These are phyloP conservation scores for Cichladusa arquata DNA, from an alignment of 2,113 vertebrate genomes.

Conservation along the genomic window DNA sequence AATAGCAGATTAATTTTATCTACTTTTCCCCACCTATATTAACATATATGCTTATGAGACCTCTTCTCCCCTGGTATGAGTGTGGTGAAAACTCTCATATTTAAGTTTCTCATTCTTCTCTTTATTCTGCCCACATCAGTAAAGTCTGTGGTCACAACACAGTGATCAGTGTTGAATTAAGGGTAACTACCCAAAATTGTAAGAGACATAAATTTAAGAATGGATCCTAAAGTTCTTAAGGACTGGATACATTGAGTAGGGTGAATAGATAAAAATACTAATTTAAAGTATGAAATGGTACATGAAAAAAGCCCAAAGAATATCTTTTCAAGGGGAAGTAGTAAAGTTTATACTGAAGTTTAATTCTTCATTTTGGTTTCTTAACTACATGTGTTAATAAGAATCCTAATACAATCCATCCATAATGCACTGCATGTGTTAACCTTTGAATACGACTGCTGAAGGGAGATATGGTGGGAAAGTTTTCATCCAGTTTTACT, in stretches of 20 bases:
- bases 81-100: neutral
- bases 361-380: neutral
- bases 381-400: neutral
- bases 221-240: neutral
- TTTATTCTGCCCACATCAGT: neutral
- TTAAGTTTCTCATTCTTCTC: neutral
- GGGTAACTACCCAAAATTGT: neutral
- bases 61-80: neutral
- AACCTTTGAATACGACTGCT: neutral
- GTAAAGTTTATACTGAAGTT: neutral
- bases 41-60: neutral
- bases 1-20: neutral
- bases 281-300: neutral
- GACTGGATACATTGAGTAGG: neutral
- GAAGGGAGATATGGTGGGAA: neutral
- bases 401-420: neutral
- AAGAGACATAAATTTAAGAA: neutral
- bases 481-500: neutral
- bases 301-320: neutral
- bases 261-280: neutral
- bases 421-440: neutral
- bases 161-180: neutral
- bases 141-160: neutral
- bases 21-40: neutral
- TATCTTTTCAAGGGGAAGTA: neutral